phyloP scores from a whole-genome alignment of 2,797 vertebrate genomes.

The Clarias fuscus region DNA sequence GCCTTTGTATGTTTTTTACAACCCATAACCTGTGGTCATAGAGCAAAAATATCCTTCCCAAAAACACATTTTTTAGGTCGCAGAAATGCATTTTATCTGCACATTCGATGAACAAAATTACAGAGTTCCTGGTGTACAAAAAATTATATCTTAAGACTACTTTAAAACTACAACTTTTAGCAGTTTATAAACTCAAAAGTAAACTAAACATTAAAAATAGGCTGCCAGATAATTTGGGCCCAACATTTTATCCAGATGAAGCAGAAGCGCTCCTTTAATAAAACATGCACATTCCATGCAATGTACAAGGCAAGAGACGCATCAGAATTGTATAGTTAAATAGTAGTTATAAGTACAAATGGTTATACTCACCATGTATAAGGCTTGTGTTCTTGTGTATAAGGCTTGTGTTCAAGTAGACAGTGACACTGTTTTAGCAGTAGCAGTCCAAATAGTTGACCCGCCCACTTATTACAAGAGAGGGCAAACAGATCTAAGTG shows the following conservation, averaged over 20 bases:
- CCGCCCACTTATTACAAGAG: neutral
- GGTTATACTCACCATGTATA: conserved; percentile 5
- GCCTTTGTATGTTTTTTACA: too few species aligned
- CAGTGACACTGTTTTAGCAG: neutral
- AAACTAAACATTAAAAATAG: neutral
- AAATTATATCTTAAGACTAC: neutral
- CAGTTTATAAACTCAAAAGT: neutral
- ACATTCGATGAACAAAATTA: too few species aligned
- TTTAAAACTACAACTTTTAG: neutral
- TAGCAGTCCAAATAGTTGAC: neutral
- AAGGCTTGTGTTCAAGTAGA: neutral
- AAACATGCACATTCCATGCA: neutral
- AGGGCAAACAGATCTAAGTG: neutral
- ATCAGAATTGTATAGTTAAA: neutral
- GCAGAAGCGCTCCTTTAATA: neutral
- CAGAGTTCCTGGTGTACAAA: too few species aligned
- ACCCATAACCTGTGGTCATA: too few species aligned
- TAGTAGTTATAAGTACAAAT: neutral
- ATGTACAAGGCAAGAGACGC: neutral
- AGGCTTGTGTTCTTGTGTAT: neutral
- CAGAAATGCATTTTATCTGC: neutral
- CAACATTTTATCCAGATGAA: neutral
- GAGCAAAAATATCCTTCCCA: too few species aligned
- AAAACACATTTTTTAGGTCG: neutral
- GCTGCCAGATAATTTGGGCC: neutral